These are phyloP conservation scores for Reticulitermes lucifugus DNA, from an alignment of 2,888 invertebrate genomes.

Conservation along the genomic window DNA sequence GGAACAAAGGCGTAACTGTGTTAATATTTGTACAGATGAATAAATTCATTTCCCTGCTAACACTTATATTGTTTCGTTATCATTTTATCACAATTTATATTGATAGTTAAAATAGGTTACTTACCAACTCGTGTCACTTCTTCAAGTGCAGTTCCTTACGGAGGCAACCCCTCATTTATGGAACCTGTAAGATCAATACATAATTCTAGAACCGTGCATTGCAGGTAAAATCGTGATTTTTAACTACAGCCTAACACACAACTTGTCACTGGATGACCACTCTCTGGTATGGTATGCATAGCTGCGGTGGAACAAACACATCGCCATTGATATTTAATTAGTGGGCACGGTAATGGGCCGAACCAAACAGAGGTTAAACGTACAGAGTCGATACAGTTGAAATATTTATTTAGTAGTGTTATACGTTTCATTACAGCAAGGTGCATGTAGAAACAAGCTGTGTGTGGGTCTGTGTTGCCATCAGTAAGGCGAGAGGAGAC, in stretches of 20 bases:
- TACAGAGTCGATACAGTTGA: constrained; percentile 18
- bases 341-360: constrained; percentile 38
- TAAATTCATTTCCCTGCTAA: too few species aligned
- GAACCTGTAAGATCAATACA: background rate
- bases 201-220: background rate
- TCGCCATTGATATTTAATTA: constrained; percentile 42
- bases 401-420: constrained; percentile 26
- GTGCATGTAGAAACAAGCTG: background rate
- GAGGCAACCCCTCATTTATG: background rate
- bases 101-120: background rate
- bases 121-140: background rate
- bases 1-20: too few species aligned
- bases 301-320: constrained; percentile 30
- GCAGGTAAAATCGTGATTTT: background rate
- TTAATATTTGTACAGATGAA: too few species aligned
- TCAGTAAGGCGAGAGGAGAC: background rate
- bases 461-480: background rate
- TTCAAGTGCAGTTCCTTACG: too few species aligned
- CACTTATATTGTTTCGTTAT: too few species aligned
- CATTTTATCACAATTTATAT: too few species aligned
- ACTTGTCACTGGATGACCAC: constrained; percentile 19
- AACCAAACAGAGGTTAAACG: constrained; percentile 32
- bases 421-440: background rate
- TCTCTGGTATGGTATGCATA: constrained; percentile 7
- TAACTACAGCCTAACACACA: background rate